Evolutionary conservation across 2,113 vertebrate species (phyloP), one percentile per base, ranked within the genome.

Genomic region (Pseudopodoces humilis): DNA sequence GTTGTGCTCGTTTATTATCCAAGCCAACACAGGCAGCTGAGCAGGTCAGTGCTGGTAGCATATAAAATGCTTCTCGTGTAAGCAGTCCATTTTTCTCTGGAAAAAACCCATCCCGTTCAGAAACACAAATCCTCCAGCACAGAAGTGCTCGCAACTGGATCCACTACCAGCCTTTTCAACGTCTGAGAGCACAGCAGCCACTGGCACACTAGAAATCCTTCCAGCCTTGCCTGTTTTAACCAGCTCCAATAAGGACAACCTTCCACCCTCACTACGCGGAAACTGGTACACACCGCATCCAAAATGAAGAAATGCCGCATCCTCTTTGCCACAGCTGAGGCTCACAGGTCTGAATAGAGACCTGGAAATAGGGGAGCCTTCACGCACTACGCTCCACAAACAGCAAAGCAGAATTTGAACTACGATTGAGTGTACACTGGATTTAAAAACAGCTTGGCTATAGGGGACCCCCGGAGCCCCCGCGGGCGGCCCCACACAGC

Each of bases 41-140:
- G 30, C 0, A 0, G 28, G 6, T 37, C 56, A 37, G 27, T 49
- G 9, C 30, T n/a, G 23, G 12, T 0, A 19, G 23, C 1, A 3
- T 5, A 3, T 35, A 28, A 53, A 43, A 60, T 1, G 6, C 3
- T 3, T 78, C 24, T 37, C 6, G 2, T n/a, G 23, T 20, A 3
- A 70, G 27, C 33, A 81, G 33, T 6, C 15, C 44, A 46, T 13
- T 50, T 64, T 60, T 22, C 56, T n/a, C 44, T 15, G 43, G 43
- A 33, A 12, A 35, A 69, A 78, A 17, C 35, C 35, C 53, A 52
- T 41, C 19, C 44, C 23, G 17, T 9, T 50, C 19, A 12, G 33
- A 27, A 31, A 18, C 41, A 85, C 58, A 60, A 19, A 31, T 17
- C 21, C 46, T 10, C 31, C 81, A 63, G 62, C 2, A 41, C 33